Conservation (phyloP, 2,797 vertebrate genomes). For the Rhinatrema bivittatum region DNA sequence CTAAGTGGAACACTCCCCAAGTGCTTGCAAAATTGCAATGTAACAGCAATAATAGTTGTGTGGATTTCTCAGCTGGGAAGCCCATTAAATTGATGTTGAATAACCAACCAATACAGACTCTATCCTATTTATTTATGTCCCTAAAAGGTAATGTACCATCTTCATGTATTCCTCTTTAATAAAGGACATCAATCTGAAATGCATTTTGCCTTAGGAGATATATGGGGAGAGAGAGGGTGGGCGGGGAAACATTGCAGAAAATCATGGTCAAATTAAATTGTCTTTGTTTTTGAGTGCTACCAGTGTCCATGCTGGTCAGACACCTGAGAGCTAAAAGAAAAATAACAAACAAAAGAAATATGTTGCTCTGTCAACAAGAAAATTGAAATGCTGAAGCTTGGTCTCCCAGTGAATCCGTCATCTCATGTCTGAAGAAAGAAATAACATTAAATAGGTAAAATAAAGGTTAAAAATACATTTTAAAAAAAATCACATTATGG, state of each 20-base stretch:
- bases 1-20: neutral
- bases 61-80: constrained; percentile 10
- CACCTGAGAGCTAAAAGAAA: neutral
- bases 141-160: constrained; percentile 11
- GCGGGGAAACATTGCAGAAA: no score
- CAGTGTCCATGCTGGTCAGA: constrained; percentile 1
- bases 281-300: constrained; percentile 7
- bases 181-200: neutral
- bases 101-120: constrained; percentile 2
- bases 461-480: no score
- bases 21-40: constrained; percentile 11
- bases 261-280: constrained; percentile 10
- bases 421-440: constrained; percentile 4
- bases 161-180: neutral
- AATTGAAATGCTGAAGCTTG: neutral
- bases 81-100: constrained; percentile 1
- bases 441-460: no score
- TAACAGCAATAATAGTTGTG: constrained; percentile 14
- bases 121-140: constrained; percentile 3
- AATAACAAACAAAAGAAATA: neutral
- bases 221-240: neutral
- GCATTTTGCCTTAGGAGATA: constrained; percentile 2
- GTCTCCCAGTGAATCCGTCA: neutral
- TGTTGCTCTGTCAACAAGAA: no score
- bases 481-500: no score